phyloP scores from a whole-genome alignment of 2,888 invertebrate species.

The Sthenelais limicola region DNA sequence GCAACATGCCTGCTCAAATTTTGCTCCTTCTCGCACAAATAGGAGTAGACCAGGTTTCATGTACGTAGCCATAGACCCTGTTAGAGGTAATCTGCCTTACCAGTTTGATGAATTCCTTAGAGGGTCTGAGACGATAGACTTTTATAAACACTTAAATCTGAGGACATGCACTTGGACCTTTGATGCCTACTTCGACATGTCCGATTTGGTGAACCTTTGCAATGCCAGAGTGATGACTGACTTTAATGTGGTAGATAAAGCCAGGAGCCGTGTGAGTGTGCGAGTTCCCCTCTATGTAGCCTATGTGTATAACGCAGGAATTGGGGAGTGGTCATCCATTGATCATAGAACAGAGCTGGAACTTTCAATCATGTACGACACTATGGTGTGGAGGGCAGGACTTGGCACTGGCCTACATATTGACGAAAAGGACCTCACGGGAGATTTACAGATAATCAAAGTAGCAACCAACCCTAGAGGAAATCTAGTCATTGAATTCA shows the following conservation, averaged over 20 bases:
- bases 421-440: constrained; percentile 48
- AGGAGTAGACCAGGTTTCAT: constrained; percentile 50
- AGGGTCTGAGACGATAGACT: constrained; percentile 58
- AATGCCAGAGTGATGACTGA: constrained; percentile 72
- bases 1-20: constrained; percentile 73
- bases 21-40: constrained; percentile 59
- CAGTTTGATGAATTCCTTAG: constrained; percentile 63
- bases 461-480: constrained; percentile 69
- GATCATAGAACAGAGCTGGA: constrained; percentile 73
- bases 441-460: constrained; percentile 64
- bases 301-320: constrained; percentile 70
- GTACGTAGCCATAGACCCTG: neutral
- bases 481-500: constrained; percentile 71
- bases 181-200: constrained; percentile 72
- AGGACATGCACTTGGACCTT: constrained; percentile 72
- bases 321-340: constrained; percentile 72
- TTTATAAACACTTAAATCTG: constrained; percentile 72
- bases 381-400: constrained; percentile 70
- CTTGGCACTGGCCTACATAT: constrained; percentile 65
- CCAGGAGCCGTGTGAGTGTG: constrained; percentile 70
- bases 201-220: constrained; percentile 72
- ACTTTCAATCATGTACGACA: constrained; percentile 72
- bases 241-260: constrained; percentile 64
- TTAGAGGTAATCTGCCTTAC: constrained; percentile 59
- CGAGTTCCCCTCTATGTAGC: constrained; percentile 72